Evolutionary conservation across 2,113 vertebrate genomes (phyloP).

Genomic region (Thunnus maccoyii): DNA sequence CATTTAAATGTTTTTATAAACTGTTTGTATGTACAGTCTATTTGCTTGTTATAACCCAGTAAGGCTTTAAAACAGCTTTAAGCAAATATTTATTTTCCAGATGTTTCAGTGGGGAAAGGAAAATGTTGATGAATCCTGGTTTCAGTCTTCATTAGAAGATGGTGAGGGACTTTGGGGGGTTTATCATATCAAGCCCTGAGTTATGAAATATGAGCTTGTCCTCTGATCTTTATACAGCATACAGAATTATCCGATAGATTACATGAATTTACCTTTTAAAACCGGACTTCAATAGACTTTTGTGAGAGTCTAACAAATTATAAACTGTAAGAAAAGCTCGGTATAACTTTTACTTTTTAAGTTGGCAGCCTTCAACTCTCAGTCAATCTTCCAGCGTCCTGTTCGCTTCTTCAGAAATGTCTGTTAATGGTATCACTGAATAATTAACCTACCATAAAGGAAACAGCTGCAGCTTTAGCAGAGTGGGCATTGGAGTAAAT

Average conservation of each 20-base stretch:
- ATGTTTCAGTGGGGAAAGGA: background rate
- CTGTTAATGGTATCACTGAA: too few species aligned
- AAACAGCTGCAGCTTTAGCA: too few species aligned
- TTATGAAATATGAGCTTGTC: slow-evolving; percentile 32
- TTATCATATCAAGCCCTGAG: slow-evolving; percentile 24
- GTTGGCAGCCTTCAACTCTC: too few species aligned
- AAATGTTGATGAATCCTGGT: background rate
- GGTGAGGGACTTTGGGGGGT: slow-evolving; percentile 25
- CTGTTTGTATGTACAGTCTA: background rate
- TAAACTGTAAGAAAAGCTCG: too few species aligned
- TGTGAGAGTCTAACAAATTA: too few species aligned
- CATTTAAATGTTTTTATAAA: background rate
- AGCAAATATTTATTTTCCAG: slow-evolving; percentile 3
- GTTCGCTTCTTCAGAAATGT: too few species aligned
- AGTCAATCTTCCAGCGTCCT: too few species aligned
- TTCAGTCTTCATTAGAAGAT: slow-evolving; percentile 40
- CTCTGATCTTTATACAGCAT: background rate
- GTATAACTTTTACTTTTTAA: too few species aligned
- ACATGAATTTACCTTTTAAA: too few species aligned
- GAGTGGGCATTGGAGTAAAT: too few species aligned
- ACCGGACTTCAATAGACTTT: too few species aligned
- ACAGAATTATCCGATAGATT: background rate
- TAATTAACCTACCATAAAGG: too few species aligned
- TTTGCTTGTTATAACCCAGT: background rate
- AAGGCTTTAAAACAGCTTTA: background rate